These are phyloP conservation scores for Eupithecia vulgata DNA, from an alignment of 2,888 invertebrate genomes.

Conservation along the genomic window DNA sequence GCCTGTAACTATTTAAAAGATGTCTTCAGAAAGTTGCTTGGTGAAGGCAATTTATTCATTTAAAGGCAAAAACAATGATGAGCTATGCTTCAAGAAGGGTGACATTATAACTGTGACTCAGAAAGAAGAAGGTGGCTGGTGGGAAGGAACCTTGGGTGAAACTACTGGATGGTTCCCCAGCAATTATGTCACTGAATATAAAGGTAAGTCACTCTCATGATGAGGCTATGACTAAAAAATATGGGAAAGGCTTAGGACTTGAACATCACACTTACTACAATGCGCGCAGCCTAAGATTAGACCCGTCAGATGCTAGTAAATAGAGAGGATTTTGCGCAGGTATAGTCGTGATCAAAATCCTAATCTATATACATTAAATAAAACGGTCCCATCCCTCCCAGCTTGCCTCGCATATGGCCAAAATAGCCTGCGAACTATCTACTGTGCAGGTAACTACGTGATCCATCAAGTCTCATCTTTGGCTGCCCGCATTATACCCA, in stretches of 20 bases:
- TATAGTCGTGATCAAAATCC: too few species aligned
- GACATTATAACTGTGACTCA: conserved; percentile 98
- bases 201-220: conserved; percentile 73
- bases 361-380: too few species aligned
- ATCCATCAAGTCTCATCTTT: too few species aligned
- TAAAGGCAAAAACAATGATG: conserved; percentile 98
- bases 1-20: conserved; percentile 64
- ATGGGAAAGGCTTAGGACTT: background rate
- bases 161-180: conserved; percentile 99
- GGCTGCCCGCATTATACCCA: too few species aligned
- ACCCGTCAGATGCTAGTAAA: too few species aligned
- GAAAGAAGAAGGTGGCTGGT: conserved; percentile 98
- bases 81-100: conserved; percentile 97
- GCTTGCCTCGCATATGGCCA: too few species aligned
- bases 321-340: too few species aligned
- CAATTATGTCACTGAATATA: conserved; percentile 97
- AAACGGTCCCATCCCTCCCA: too few species aligned
- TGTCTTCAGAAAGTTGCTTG: conserved; percentile 86
- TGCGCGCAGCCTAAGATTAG: too few species aligned
- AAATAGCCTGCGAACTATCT: too few species aligned
- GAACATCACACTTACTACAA: background rate
- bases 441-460: too few species aligned
- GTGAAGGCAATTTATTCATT: conserved; percentile 97
- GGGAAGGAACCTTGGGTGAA: conserved; percentile 98
- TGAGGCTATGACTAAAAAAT: background rate